These are phyloP conservation scores for Theonella swinhoei DNA, from an alignment of 37 sponge, comb jelly and placozoan species.

Conservation along the genomic window DNA sequence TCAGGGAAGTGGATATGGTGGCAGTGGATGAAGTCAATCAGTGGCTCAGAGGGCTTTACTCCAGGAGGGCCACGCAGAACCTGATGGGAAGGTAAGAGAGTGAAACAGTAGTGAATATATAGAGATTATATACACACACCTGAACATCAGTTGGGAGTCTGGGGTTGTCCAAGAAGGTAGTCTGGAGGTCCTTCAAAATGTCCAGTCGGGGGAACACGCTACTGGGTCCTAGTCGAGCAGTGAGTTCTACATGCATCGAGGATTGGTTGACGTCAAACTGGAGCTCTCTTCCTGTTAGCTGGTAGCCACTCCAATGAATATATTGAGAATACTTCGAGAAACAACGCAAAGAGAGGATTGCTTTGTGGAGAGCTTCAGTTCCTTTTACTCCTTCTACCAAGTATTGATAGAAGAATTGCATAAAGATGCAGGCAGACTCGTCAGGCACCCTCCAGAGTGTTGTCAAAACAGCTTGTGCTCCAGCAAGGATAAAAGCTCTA, in stretches of 20 bases:
- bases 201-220: conserved; percentile 44
- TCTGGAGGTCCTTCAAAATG: conserved; percentile 27
- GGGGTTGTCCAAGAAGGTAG: neutral
- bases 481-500: conserved; percentile 67
- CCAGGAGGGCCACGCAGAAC: conserved; percentile 35
- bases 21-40: conserved; percentile 46
- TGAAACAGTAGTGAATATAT: too few relatives aligned
- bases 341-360: conserved; percentile 61
- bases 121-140: neutral
- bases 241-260: neutral
- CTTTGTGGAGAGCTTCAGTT: conserved; percentile 59
- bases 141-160: conserved; percentile 18
- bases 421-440: conserved; percentile 65
- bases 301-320: conserved; percentile 69
- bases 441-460: conserved; percentile 74
- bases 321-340: conserved; percentile 57
- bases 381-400: conserved; percentile 47
- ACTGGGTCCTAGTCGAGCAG: conserved; percentile 1
- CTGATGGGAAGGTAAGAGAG: conserved; percentile 13
- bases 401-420: conserved; percentile 72
- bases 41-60: conserved; percentile 32
- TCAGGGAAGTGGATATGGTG: conserved; percentile 26
- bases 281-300: conserved; percentile 62
- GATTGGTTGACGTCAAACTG: conserved; percentile 9
- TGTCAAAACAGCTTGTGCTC: conserved; percentile 71